Evolutionary conservation across 2,888 invertebrate species (phyloP).

Genomic region (Leucophenga maculata): DNA sequence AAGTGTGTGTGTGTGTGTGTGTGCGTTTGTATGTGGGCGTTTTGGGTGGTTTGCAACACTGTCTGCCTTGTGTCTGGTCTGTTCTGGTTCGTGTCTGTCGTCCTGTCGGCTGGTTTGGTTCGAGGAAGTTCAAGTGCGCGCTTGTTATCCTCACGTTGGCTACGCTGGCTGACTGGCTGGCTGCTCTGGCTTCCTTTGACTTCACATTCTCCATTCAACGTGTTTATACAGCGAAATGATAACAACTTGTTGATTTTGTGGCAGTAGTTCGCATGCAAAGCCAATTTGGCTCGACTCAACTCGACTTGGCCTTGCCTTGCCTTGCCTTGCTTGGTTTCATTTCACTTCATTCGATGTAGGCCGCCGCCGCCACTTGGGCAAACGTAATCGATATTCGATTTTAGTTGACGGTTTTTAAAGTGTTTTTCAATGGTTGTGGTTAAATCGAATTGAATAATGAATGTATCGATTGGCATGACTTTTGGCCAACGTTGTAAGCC

Average conservation of each 20-base stretch:
- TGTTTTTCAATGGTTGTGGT: not conserved
- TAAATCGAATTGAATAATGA: no score
- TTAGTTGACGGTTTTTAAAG: constrained; percentile 12
- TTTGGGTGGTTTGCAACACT: constrained; percentile 39
- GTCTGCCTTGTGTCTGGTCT: constrained; percentile 61
- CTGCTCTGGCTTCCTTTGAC: not conserved
- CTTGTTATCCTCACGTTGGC: not conserved
- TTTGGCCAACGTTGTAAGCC: no score
- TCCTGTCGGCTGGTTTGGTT: constrained; percentile 26
- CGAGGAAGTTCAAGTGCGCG: constrained; percentile 55
- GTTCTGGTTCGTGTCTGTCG: constrained; percentile 27
- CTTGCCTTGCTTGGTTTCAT: constrained; percentile 17
- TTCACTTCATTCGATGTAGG: constrained; percentile 46
- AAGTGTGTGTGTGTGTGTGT: constrained; percentile 25
- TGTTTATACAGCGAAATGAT: constrained; percentile 52
- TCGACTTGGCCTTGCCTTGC: constrained; percentile 28
- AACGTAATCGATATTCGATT: constrained; percentile 61
- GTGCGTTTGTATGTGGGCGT: constrained; percentile 17
- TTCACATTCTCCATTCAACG: constrained; percentile 45
- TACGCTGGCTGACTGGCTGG: not conserved
- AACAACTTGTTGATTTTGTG: constrained; percentile 68
- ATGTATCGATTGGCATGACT: not conserved
- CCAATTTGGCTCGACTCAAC: constrained; percentile 58
- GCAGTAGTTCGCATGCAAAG: constrained; percentile 60
- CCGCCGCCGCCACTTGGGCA: constrained; percentile 44